These are phyloP conservation scores for Aphelenchoides bicaudatus DNA, from an alignment of 2,888 invertebrate species.

Conservation along the genomic window DNA sequence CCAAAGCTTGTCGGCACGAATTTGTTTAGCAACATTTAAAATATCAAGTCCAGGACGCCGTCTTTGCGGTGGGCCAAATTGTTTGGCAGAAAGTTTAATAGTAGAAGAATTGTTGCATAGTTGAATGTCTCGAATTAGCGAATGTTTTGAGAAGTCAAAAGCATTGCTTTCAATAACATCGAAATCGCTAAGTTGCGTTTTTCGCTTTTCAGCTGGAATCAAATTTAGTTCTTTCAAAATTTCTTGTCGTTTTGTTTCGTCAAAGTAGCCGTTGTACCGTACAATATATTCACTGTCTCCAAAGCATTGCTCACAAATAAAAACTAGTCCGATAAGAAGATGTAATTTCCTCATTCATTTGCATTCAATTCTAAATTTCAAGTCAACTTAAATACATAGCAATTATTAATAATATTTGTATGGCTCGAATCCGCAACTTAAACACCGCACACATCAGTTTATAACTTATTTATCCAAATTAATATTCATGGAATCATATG, in stretches of 20 bases:
- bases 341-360: slow-evolving; percentile 5
- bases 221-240: not conserved
- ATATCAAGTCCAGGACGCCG: slow-evolving; percentile 12
- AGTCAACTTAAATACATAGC: no score
- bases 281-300: not conserved
- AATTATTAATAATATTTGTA: no score
- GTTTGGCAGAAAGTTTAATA: not conserved
- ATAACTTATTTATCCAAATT: no score
- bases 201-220: not conserved
- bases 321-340: not conserved
- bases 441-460: no score
- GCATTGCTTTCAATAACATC: slow-evolving; percentile 23
- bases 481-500: no score
- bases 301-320: not conserved
- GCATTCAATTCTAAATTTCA: no score
- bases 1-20: slow-evolving; percentile 72
- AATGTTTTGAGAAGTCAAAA: no score
- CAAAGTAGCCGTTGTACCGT: slow-evolving; percentile 8
- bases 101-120: no score
- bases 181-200: slow-evolving; percentile 21
- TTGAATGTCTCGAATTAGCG: not conserved
- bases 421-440: no score
- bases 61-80: not conserved
- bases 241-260: not conserved
- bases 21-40: slow-evolving; percentile 22